These are phyloP conservation scores for Chaetodon trifascialis DNA, from an alignment of 2,113 vertebrate genomes.

Conservation along the genomic window DNA sequence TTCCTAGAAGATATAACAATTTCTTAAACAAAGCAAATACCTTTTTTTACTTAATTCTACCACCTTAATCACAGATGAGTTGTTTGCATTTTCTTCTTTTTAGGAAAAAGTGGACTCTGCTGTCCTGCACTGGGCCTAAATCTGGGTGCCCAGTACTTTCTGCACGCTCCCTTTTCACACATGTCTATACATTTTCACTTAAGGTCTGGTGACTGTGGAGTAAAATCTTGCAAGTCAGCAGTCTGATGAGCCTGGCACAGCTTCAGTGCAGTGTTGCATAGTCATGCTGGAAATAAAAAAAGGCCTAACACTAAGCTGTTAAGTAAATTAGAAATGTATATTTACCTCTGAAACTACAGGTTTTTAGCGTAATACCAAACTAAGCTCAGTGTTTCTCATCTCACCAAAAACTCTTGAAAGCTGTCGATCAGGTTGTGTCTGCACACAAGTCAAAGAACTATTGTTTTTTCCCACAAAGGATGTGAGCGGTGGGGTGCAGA, in stretches of 20 bases:
- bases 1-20: not conserved
- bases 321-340: not conserved
- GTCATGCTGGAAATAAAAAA: conserved; percentile 21
- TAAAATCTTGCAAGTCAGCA: conserved; percentile 24
- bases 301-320: not conserved
- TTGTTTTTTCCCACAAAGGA: conserved; percentile 74
- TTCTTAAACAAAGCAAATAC: too few species aligned
- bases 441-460: not conserved
- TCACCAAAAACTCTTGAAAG: not conserved
- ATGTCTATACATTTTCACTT: not conserved
- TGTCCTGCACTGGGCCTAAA: not conserved
- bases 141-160: not conserved
- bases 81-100: not conserved
- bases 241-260: conserved; percentile 30
- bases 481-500: conserved; percentile 80
- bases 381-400: not conserved
- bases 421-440: not conserved
- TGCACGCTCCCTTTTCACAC: not conserved
- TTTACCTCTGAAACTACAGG: not conserved
- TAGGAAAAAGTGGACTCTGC: not conserved
- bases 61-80: conserved; percentile 1
- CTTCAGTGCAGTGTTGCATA: conserved; percentile 11
- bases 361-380: not conserved
- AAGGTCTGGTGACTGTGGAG: conserved; percentile 10
- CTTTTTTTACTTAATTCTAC: too few species aligned